Base-by-base conservation (phyloP, 2,113 vertebrate species). In the Brachypteracias leptosomus region DNA sequence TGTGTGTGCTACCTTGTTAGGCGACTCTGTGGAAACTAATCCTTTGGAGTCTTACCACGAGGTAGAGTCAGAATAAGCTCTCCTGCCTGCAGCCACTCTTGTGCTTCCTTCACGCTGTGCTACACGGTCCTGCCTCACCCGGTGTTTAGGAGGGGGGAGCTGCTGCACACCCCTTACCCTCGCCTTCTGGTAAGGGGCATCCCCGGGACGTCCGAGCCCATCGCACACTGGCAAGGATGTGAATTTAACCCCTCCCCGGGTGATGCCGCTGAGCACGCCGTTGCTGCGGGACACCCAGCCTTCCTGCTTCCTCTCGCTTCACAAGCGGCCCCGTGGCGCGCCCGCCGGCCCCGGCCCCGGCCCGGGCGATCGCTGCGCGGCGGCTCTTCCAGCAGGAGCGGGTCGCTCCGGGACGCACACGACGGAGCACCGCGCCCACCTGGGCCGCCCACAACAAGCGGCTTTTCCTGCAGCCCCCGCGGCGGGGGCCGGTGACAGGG, bases 211-310 rank as follows among this genome's bases (percentile, higher is more conserved):
- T 14, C 4, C 0, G 42, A 20, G 5, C 8, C 18, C 3, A 3
- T 3, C 0, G 51, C 7, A 19, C 16, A 2, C 29, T 1, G 16
- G 4, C 13, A 3, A 40, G 15, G 8, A 3, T 1, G 38, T 2
- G 58, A 11, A 16, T 6, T 3, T 6, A 11, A 4, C 75, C 40
- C 29, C 24, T 18, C 17, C 11, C 1, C 21, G 42, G 42, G 35
- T 6, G 7, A 8, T 4, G 51, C 5, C 42, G 44, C 26, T 12
- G 19, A 0, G n/a, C 46, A 18, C 44, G 33, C 16, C 7, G 26
- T 13, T 22, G 2, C 5, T 3, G n/a, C 20, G 2, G 36, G 67
- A 62, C 87, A 29, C 36, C 8, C 0, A 1, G 0, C 52, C 24
- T 6, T 2, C 24, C 28, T 0, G 24, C 3, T 4, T 28, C 29